These are phyloP conservation scores for Piscicola geometra DNA, from an alignment of 2,888 invertebrate species.

Conservation along the genomic window DNA sequence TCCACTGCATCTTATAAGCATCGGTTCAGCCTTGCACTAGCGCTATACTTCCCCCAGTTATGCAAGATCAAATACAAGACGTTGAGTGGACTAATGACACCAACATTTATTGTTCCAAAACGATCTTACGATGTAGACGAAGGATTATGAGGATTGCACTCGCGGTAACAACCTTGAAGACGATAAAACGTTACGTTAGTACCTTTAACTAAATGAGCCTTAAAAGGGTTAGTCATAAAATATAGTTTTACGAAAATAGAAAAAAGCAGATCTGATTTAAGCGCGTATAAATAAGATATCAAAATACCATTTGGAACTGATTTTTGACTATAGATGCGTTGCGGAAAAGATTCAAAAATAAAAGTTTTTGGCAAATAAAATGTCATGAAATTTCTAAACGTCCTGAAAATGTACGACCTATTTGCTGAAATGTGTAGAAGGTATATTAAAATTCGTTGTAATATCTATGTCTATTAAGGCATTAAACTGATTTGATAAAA, in stretches of 20 bases:
- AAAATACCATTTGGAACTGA: conserved; percentile 16
- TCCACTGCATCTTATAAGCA: too few species aligned
- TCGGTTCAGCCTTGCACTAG: too few species aligned
- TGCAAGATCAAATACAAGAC: too few species aligned
- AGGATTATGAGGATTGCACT: background rate
- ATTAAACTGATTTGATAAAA: conserved; percentile 3
- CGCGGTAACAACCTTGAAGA: conserved; percentile 16
- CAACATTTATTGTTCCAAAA: conserved; percentile 11
- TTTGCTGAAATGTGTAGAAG: background rate
- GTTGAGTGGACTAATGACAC: background rate
- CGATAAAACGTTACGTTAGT: background rate
- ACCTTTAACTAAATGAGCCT: conserved; percentile 10
- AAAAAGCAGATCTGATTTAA: conserved; percentile 5
- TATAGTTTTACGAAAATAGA: conserved; percentile 11
- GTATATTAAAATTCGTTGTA: background rate
- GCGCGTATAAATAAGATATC: conserved; percentile 10
- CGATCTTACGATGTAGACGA: background rate
- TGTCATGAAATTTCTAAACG: conserved; percentile 15
- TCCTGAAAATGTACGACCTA: background rate
- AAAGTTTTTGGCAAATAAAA: conserved; percentile 7
- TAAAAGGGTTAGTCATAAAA: background rate
- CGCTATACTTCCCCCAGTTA: too few species aligned
- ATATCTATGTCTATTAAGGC: conserved; percentile 9
- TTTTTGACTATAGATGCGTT: conserved; percentile 13
- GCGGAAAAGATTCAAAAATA: conserved; percentile 4